Evolutionary conservation across 2,113 vertebrate species (phyloP).

Genomic region (Rattus rattus): DNA sequence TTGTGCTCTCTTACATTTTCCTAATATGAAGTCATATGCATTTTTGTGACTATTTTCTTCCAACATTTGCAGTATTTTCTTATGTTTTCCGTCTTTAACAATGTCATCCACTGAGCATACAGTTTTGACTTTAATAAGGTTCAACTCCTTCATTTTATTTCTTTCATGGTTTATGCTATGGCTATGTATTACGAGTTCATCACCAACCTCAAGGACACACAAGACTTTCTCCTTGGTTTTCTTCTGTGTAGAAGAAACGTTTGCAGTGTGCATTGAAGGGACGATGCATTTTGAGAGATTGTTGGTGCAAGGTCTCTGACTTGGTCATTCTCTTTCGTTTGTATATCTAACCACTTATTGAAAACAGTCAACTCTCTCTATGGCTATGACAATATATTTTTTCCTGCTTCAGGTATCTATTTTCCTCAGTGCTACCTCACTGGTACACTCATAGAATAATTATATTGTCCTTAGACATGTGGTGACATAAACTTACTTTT

Average conservation of each 20-base stretch:
- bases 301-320: not conserved
- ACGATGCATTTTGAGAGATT: not conserved
- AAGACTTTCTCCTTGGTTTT: not conserved
- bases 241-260: not conserved
- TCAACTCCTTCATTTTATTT: not conserved
- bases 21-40: not conserved
- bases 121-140: constrained; percentile 34
- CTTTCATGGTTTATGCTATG: not conserved
- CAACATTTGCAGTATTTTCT: not conserved
- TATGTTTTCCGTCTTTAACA: not conserved
- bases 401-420: not conserved
- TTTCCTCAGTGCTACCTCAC: not conserved
- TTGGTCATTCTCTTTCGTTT: not conserved
- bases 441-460: not conserved
- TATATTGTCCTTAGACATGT: not conserved
- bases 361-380: not conserved
- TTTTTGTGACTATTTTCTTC: constrained; percentile 27
- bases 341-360: not conserved
- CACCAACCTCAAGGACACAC: not conserved
- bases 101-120: not conserved
- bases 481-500: not conserved
- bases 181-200: not conserved
- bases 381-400: not conserved
- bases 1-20: constrained; percentile 35
- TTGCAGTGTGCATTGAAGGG: not conserved